Percentiles rank a stretch among this genome's conserved stretches.
Conservation (phyloP, 2,888 invertebrate genomes). For the Unio pictorum region DNA sequence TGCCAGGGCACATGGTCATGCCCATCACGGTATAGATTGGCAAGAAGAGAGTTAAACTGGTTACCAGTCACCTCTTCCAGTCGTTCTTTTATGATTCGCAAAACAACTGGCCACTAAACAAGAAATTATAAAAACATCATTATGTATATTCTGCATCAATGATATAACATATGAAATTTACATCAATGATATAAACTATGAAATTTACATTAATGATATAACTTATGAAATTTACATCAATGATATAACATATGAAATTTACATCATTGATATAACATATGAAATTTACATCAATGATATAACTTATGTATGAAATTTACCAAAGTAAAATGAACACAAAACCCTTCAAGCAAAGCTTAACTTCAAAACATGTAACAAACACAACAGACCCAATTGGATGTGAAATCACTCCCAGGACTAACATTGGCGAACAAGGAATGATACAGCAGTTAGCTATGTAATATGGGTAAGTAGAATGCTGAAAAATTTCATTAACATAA, state of each 20-base stretch:
- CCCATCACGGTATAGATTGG: conserved; percentile 73
- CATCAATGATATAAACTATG: not conserved
- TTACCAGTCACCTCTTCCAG: conserved; percentile 69
- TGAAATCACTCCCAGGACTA: too few relatives aligned
- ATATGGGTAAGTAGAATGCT: too few relatives aligned
- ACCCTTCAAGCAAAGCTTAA: not conserved
- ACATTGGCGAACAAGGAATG: too few relatives aligned
- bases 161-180: not conserved
- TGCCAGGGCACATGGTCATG: conserved; percentile 73
- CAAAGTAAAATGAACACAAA: not conserved
- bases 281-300: not conserved
- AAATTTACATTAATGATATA: not conserved
- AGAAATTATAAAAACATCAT: conserved; percentile 2
- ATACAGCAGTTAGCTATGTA: too few relatives aligned
- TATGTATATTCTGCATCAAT: not conserved
- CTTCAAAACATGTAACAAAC: not conserved
- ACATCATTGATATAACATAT: not conserved
- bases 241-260: not conserved
- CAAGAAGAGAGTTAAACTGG: conserved; percentile 73
- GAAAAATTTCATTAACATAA: too few relatives aligned
- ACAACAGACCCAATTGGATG: too few relatives aligned
- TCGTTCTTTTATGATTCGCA: conserved; percentile 57
- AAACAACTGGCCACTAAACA: conserved; percentile 65
- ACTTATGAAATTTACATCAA: not conserved
- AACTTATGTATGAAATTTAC: not conserved